These are phyloP conservation scores for Poeciliopsis infans DNA, from an alignment of 2,797 vertebrate genomes.

Conservation along the genomic window DNA sequence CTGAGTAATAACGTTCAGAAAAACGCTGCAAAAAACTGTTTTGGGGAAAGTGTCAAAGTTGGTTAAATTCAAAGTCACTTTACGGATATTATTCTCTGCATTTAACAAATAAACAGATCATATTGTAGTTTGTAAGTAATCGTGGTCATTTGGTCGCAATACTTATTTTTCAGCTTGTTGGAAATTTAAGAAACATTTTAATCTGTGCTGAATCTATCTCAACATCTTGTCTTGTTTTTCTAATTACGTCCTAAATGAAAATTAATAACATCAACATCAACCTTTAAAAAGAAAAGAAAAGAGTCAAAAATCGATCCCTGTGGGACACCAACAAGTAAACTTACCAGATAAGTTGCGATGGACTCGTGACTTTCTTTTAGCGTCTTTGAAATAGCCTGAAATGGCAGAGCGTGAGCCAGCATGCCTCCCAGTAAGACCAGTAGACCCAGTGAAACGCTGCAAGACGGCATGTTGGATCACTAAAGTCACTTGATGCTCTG, in stretches of 20 bases:
- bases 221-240: not conserved
- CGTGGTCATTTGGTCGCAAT: not conserved
- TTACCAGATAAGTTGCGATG: constrained; percentile 53
- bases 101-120: not conserved
- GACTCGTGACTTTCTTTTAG: not conserved
- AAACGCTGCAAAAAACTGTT: not conserved
- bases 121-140: not conserved
- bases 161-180: not conserved
- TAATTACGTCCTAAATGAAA: not conserved
- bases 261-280: not conserved
- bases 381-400: fast-evolving
- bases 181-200: not conserved
- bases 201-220: not conserved
- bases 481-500: not conserved
- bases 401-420: not conserved
- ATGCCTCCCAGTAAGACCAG: constrained; percentile 56
- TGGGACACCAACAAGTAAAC: constrained; percentile 35
- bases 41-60: constrained; percentile 7
- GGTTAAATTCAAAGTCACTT: not conserved
- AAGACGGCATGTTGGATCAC: constrained; percentile 34
- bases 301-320: not conserved
- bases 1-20: constrained; percentile 5
- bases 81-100: not conserved
- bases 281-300: not conserved
- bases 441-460: constrained; percentile 13